Conservation (phyloP, 2,888 invertebrate genomes). For the Lasioglossum oenotherae region DNA sequence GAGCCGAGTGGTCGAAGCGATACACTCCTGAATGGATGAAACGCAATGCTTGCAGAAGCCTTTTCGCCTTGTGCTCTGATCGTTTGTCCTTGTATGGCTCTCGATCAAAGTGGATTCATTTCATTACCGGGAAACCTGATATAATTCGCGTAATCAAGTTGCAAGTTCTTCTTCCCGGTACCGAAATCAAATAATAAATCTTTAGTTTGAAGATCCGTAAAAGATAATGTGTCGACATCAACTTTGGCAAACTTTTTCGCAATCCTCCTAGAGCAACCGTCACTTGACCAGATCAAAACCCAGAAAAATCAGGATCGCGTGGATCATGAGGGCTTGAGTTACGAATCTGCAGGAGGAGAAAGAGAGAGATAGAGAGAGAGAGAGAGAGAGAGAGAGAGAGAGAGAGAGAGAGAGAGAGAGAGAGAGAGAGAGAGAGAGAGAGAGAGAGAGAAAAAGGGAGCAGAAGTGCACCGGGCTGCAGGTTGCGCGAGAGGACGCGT, state of each 20-base stretch:
- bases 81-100: background rate
- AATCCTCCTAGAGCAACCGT: background rate
- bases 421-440: too few species aligned
- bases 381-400: too few species aligned
- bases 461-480: constrained; percentile 13
- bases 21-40: background rate
- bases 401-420: too few species aligned
- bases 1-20: background rate
- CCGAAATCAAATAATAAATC: too few species aligned
- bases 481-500: constrained; percentile 38
- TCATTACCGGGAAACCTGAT: background rate
- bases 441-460: background rate
- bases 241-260: background rate
- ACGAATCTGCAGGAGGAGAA: background rate
- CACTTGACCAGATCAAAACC: background rate
- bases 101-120: background rate
- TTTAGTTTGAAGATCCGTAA: too few species aligned
- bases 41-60: constrained; percentile 9
- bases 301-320: background rate
- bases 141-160: background rate
- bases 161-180: background rate
- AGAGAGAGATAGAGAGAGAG: too few species aligned
- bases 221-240: too few species aligned
- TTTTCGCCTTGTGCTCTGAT: background rate
- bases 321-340: constrained; percentile 36